These are phyloP conservation scores for Caenorhabditis elegans DNA, from an alignment of 1,140 invertebrate species.

Conservation along the genomic window WBcel235 BX284602.5:10796501-10797000, in stretches of 20 bases:
- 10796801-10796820: background rate
- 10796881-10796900: background rate
- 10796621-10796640: too few relatives aligned
- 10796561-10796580: too few relatives aligned
- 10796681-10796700: background rate
- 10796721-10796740: slow-evolving; percentile 53
- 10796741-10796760: slow-evolving; percentile 56
- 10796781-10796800: background rate
- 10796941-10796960: background rate
- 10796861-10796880: too few relatives aligned
- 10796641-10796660: too few relatives aligned
- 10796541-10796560: too few relatives aligned
- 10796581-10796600: too few relatives aligned
- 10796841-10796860: background rate
- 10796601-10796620: too few relatives aligned
- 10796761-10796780: too few relatives aligned
- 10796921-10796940: slow-evolving; percentile 18
- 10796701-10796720: slow-evolving; percentile 47
- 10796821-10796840: background rate
- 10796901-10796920: background rate
- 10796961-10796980: background rate
- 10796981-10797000: background rate
- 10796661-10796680: too few relatives aligned
- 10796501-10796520: too few relatives aligned
- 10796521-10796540: too few relatives aligned